phyloP scores from a whole-genome alignment of 2,113 vertebrate genomes.

The Myotis yumanensis region DNA sequence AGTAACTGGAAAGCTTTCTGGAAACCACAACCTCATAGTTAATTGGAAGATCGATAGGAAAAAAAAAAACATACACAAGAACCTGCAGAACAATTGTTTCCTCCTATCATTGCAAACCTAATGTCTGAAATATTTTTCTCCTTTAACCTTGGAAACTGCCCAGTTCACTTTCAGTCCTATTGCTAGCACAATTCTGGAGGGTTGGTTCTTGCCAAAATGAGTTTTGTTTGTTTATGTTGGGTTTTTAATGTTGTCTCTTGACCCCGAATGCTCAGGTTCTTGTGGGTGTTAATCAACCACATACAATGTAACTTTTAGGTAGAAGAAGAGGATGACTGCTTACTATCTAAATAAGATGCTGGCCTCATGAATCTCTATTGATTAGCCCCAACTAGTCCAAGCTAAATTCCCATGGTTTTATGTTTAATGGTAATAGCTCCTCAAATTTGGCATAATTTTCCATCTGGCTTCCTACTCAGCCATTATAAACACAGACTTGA shows the following conservation, averaged over 20 bases:
- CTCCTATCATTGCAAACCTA: conserved; percentile 20
- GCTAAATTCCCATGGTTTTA: conserved; percentile 57
- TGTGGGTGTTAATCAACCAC: conserved; percentile 47
- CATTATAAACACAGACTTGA: conserved; percentile 78
- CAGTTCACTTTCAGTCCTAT: conserved; percentile 21
- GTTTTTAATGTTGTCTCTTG: conserved; percentile 54
- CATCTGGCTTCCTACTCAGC: conserved; percentile 69
- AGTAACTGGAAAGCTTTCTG: conserved; percentile 57
- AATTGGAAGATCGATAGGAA: background rate
- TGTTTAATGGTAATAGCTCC: conserved; percentile 56
- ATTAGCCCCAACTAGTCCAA: conserved; percentile 42
- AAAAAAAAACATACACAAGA: background rate
- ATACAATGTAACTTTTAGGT: conserved; percentile 45
- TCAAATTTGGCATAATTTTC: conserved; percentile 32
- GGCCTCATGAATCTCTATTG: conserved; percentile 37
- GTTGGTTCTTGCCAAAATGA: conserved; percentile 55
- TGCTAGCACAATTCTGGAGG: conserved; percentile 17
- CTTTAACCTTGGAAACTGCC: conserved; percentile 20
- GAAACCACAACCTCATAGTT: background rate
- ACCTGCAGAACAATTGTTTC: background rate
- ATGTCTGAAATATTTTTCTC: conserved; percentile 9
- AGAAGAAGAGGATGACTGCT: conserved; percentile 39
- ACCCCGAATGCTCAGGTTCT: conserved; percentile 69
- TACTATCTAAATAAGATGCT: conserved; percentile 28
- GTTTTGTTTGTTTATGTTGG: conserved; percentile 43